A percentile compares a stretch with the other conserved stretches of the same genome.
phyloP scores from a whole-genome alignment of 2,888 invertebrate genomes.

The Alentia gelatinosa region DNA sequence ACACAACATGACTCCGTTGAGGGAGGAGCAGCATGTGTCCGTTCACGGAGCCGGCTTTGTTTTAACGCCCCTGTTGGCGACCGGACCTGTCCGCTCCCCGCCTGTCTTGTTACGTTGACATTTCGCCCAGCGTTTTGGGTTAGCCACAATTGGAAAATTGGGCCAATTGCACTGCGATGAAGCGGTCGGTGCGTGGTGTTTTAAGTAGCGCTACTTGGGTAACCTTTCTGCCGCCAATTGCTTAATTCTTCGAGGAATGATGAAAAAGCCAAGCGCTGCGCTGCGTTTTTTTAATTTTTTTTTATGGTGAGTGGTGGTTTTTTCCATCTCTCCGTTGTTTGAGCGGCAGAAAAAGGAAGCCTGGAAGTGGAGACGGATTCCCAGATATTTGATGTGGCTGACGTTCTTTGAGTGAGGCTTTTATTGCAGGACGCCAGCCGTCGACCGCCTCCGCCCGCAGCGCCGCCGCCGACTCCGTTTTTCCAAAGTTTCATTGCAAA shows the following conservation, averaged over 20 bases:
- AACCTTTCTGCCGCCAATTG: neutral
- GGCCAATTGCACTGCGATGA: neutral
- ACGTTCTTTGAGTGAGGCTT: too few species aligned
- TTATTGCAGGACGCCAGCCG: too few species aligned
- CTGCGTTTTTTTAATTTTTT: neutral
- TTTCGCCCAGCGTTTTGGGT: neutral
- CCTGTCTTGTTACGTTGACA: conserved; percentile 11
- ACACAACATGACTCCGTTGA: neutral
- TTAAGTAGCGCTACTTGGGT: neutral
- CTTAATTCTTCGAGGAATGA: neutral
- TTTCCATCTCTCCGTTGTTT: too few species aligned
- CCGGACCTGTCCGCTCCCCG: neutral
- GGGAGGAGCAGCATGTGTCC: neutral
- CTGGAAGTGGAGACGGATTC: neutral
- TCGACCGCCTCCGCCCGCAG: too few species aligned
- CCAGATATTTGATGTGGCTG: neutral
- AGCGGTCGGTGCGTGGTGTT: neutral
- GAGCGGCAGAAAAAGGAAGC: neutral
- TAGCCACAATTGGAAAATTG: conserved; percentile 45
- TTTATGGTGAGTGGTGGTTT: too few species aligned
- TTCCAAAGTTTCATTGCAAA: too few species aligned
- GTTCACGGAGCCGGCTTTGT: neutral
- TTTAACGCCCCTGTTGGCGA: neutral
- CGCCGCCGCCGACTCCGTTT: too few species aligned
- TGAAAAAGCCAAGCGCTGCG: neutral